Percentiles rank a stretch among this genome's conserved stretches.
These are phyloP conservation scores for Percina caprodes DNA, from an alignment of 2,113 vertebrate genomes.

Conservation along the genomic window DNA sequence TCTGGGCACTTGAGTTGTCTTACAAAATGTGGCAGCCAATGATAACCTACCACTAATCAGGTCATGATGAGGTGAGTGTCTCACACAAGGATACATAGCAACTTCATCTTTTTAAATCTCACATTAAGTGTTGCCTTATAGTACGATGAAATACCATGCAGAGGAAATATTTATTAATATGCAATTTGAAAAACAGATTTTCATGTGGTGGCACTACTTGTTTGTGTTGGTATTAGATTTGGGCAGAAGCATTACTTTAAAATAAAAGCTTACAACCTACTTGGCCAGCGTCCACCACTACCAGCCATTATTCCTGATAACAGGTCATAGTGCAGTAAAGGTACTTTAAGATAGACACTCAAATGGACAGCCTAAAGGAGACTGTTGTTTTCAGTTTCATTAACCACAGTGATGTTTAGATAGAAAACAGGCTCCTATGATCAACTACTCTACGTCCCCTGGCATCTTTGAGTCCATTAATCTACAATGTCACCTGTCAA, in stretches of 20 bases:
- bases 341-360: slow-evolving; percentile 26
- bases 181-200: background rate
- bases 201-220: background rate
- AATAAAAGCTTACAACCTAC: slow-evolving; percentile 7
- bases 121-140: slow-evolving; percentile 7
- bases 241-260: background rate
- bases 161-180: background rate
- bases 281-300: background rate
- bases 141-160: background rate
- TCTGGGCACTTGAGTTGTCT: background rate
- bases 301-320: background rate
- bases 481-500: slow-evolving; percentile 29
- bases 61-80: background rate
- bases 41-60: background rate
- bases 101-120: slow-evolving; percentile 1
- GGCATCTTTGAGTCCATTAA: slow-evolving; percentile 10
- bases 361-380: slow-evolving; percentile 40
- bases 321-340: slow-evolving; percentile 27
- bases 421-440: slow-evolving; percentile 8
- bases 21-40: background rate
- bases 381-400: slow-evolving; percentile 31
- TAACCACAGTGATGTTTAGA: slow-evolving; percentile 42
- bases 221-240: background rate
- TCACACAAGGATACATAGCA: background rate
- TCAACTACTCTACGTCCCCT: slow-evolving; percentile 7